Evolutionary conservation across 2,797 vertebrate species (phyloP).

Genomic region (Cottoperca gobio): DNA sequence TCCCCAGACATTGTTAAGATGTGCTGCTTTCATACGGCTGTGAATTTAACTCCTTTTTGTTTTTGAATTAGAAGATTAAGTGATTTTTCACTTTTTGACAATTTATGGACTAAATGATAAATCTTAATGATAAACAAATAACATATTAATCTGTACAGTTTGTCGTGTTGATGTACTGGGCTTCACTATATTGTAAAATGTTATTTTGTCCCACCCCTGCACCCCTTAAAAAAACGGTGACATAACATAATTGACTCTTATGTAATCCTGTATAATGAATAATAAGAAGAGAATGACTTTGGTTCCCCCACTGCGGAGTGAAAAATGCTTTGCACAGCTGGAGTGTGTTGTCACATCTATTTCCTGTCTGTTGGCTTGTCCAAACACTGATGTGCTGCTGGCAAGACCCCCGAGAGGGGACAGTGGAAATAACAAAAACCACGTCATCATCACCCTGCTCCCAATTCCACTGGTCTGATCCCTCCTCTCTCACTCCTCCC

Average conservation of each 20-base stretch:
- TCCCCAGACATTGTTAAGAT: too few species aligned
- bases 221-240: background rate
- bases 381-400: constrained; percentile 63
- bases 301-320: constrained; percentile 36
- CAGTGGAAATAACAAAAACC: constrained; percentile 62
- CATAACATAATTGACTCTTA: background rate
- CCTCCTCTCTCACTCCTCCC: constrained; percentile 16
- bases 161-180: background rate
- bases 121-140: too few species aligned
- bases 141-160: too few species aligned
- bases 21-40: too few species aligned
- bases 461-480: constrained; percentile 35
- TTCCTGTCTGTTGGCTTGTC: constrained; percentile 69
- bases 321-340: constrained; percentile 68
- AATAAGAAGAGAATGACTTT: constrained; percentile 37
- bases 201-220: background rate
- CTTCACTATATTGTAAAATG: background rate
- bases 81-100: too few species aligned
- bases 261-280: constrained; percentile 1
- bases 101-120: too few species aligned
- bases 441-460: constrained; percentile 49
- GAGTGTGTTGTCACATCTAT: constrained; percentile 66
- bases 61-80: too few species aligned
- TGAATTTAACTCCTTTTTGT: too few species aligned
- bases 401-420: constrained; percentile 57